Base-by-base conservation (phyloP, 2,113 vertebrate species). In the Microtus pennsylvanicus region DNA sequence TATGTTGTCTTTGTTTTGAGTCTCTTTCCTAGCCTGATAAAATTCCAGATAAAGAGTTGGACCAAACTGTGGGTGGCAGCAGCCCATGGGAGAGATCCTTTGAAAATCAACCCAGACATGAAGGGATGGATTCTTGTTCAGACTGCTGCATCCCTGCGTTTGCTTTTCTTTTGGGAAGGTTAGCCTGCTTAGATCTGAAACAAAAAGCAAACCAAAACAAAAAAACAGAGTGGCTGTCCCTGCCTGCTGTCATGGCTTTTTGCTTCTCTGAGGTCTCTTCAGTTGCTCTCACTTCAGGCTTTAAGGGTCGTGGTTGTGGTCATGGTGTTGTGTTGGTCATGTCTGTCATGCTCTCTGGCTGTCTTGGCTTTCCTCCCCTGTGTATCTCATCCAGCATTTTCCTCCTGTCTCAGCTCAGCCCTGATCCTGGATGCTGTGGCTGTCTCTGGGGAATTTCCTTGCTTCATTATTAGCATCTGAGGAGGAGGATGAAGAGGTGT, bases 371-470 rank as follows among this genome's bases (percentile, higher is more conserved):
- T 75, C 91, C 87, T 95, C 75, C 94, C 87, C 93, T n/a, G 11
- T 91, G 95, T 94, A 6, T 96, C 89, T 96, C 98, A 95, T 97
- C 87, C 85, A 94, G 93, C 95, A 61, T 94, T 97, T 92, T 96
- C 97, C 95, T 97, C 96, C 97, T 98, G 97, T 97, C 97, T 98
- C 97, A 97, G 97, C 96, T 97, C 96, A 97, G 97, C 97, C 97
- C 97, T 97, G 97, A 94, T 91, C 97, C 97, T 96, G 96, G 97
- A 97, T 98, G 98, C 97, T 97, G 98, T 98, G 98, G 98, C 97
- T 98, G 98, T 97, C 97, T 97, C 96, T 97, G 98, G 98, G 98
- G 98, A 97, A 97, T 98, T 97, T 97, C 98, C 97, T 97, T 97
- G 97, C 98, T 98, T 97, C 80, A 74, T 97, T 96, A 91, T 96